These are phyloP conservation scores for Watsonalla binaria DNA, from an alignment of 2,888 invertebrate species.

Conservation along the genomic window DNA sequence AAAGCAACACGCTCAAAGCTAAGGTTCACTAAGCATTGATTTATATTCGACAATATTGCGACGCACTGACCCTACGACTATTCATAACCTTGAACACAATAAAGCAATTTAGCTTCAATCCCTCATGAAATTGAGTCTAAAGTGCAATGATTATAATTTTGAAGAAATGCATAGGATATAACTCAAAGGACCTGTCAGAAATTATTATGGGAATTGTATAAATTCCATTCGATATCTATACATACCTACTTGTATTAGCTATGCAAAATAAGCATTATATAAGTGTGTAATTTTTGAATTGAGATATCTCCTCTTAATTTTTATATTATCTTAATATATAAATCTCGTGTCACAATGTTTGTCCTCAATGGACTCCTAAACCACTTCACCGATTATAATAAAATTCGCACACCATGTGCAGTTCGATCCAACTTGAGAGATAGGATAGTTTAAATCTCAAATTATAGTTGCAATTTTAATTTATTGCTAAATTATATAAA, in stretches of 20 bases:
- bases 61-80: constrained; percentile 27
- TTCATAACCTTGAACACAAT: neutral
- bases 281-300: too few species aligned
- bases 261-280: too few species aligned
- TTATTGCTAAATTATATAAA: too few species aligned
- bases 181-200: neutral
- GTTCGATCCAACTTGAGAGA: too few species aligned
- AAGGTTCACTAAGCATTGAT: constrained; percentile 33
- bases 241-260: neutral
- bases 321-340: too few species aligned
- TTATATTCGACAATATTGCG: constrained; percentile 43
- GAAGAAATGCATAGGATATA: neutral
- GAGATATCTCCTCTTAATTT: too few species aligned
- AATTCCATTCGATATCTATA: neutral
- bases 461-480: too few species aligned
- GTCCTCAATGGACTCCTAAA: too few species aligned
- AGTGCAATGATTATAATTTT: neutral
- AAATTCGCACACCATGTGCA: too few species aligned
- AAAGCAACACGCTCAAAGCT: constrained; percentile 13
- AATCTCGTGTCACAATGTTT: too few species aligned
- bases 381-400: too few species aligned
- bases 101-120: neutral
- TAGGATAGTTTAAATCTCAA: too few species aligned
- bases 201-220: neutral
- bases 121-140: neutral